A percentile compares a stretch with the other conserved stretches of the same genome.
phyloP scores from a whole-genome alignment of 2,888 invertebrate species.

The Beris chalybata region DNA sequence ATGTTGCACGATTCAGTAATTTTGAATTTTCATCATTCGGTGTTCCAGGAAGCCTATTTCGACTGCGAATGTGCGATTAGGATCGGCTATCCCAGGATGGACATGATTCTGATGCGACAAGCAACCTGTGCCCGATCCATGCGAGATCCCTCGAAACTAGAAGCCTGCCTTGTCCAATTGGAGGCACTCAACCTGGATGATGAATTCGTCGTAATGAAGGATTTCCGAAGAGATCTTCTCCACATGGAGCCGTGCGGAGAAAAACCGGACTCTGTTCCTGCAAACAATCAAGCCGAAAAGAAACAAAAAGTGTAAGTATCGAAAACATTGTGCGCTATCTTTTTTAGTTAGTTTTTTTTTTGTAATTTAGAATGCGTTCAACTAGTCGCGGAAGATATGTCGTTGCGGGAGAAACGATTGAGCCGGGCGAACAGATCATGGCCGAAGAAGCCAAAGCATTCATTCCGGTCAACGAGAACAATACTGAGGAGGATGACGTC shows the following conservation, averaged over 20 bases:
- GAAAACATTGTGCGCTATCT: background rate
- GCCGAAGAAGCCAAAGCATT: conserved; percentile 80
- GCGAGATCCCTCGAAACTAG: conserved; percentile 23
- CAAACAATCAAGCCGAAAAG: background rate
- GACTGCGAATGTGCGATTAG: conserved; percentile 50
- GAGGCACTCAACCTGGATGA: background rate
- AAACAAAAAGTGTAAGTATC: conserved; percentile 33
- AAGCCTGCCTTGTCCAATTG: conserved; percentile 20
- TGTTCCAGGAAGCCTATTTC: conserved; percentile 45
- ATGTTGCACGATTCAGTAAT: too few relatives aligned
- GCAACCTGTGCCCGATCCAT: conserved; percentile 35
- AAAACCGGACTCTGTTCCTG: background rate
- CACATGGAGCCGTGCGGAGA: background rate
- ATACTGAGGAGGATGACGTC: background rate
- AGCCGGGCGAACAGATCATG: conserved; percentile 73
- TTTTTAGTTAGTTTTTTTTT: conserved; percentile 1
- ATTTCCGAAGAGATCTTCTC: background rate
- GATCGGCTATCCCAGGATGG: conserved; percentile 41
- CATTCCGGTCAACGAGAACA: conserved; percentile 63
- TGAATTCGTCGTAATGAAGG: background rate
- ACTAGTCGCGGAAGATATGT: conserved; percentile 68
- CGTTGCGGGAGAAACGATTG: conserved; percentile 61
- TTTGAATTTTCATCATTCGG: too few relatives aligned
- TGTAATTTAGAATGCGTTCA: conserved; percentile 56
- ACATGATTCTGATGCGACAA: conserved; percentile 38